Conservation (phyloP, 2,113 vertebrate genomes). For the Takifugu bimaculatus region DNA sequence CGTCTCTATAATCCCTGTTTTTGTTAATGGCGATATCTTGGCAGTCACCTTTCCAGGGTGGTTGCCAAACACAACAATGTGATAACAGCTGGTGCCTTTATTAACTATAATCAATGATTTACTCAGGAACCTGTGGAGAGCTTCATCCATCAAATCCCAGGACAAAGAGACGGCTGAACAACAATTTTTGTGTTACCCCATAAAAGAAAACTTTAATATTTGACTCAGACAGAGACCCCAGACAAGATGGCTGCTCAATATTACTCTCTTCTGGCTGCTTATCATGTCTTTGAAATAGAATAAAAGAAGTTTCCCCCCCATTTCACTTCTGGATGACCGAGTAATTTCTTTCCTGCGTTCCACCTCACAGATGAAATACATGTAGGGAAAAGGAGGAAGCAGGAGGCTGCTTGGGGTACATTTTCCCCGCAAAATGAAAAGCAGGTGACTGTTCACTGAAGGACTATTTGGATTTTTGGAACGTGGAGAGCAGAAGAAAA, state of each 20-base stretch:
- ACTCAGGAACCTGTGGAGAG: too few relatives aligned
- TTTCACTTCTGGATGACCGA: conserved; percentile 65
- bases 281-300: conserved; percentile 41
- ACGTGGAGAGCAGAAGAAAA: conserved; percentile 55
- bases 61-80: too few relatives aligned
- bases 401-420: conserved; percentile 67
- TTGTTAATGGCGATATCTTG: too few relatives aligned
- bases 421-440: conserved; percentile 73
- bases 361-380: conserved; percentile 64
- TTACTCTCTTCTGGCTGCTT: conserved; percentile 19
- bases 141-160: too few relatives aligned
- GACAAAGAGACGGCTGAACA: too few relatives aligned
- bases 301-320: not conserved
- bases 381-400: conserved; percentile 29
- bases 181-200: too few relatives aligned
- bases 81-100: too few relatives aligned
- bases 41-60: too few relatives aligned
- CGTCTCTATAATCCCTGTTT: too few relatives aligned
- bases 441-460: conserved; percentile 74
- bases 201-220: too few relatives aligned
- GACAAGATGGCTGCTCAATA: conserved; percentile 6
- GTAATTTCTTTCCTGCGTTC: conserved; percentile 71
- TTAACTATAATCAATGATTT: too few relatives aligned
- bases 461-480: conserved; percentile 45
- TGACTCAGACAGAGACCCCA: not conserved